Evolutionary conservation across 2,113 vertebrate species (phyloP).

Genomic region (Hippoglossus stenolepis): DNA sequence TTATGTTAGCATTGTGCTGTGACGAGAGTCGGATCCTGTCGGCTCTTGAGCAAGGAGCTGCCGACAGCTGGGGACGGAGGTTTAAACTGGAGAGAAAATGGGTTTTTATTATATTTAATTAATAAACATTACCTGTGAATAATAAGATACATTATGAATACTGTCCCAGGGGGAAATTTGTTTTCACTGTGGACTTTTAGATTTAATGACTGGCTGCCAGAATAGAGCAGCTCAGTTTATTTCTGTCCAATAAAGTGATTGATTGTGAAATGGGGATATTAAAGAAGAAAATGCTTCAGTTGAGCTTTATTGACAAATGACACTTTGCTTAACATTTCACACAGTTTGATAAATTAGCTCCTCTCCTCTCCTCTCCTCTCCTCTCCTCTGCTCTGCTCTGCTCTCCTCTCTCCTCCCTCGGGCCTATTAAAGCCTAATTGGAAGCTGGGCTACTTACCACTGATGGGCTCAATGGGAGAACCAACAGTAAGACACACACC

Average conservation of each 20-base stretch:
- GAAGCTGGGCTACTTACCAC: conserved; percentile 72
- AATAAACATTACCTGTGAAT: neutral
- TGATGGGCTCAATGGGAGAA: conserved; percentile 74
- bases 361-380: neutral
- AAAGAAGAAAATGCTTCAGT: conserved; percentile 3
- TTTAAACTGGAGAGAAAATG: neutral
- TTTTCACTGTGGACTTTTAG: conserved; percentile 12
- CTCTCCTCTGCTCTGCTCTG: conserved; percentile 2
- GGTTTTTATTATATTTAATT: conserved; percentile 1
- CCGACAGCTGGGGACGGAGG: conserved; percentile 6
- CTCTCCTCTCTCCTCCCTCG: conserved; percentile 22
- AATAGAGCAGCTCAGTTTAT: neutral
- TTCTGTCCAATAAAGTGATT: neutral
- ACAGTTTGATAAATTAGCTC: conserved; percentile 10
- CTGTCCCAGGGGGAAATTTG: neutral
- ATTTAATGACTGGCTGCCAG: neutral
- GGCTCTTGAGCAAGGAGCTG: conserved; percentile 63
- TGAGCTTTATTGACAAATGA: conserved; percentile 2
- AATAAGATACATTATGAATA: neutral
- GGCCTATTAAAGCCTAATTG: conserved; percentile 73
- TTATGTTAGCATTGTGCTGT: conserved; percentile 69
- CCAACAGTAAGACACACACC: conserved; percentile 62
- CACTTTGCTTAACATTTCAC: conserved; percentile 17
- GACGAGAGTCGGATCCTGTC: conserved; percentile 65
- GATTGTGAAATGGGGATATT: neutral